Conservation (phyloP, 2,888 invertebrate species). For the Meteorus cinctellus region DNA sequence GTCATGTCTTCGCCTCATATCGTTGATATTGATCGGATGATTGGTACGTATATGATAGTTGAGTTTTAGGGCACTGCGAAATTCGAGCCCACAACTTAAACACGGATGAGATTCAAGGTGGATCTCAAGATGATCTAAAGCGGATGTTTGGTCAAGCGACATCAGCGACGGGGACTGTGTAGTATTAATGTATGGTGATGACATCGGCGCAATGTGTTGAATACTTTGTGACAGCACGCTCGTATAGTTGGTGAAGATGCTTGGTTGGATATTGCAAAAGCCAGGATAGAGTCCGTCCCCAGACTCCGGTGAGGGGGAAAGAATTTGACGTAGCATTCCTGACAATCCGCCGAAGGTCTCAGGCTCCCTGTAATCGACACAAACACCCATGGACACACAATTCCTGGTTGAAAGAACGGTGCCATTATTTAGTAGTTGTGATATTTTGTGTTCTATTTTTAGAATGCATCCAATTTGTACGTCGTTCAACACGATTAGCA, state of each 20-base stretch:
- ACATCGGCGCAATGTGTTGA: conserved; percentile 58
- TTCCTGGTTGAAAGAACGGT: conserved; percentile 26
- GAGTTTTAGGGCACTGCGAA: conserved; percentile 66
- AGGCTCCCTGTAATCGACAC: conserved; percentile 67
- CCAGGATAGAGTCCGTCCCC: conserved; percentile 58
- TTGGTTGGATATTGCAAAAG: conserved; percentile 61
- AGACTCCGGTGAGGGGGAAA: conserved; percentile 69
- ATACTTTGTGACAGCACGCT: conserved; percentile 61
- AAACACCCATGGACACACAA: conserved; percentile 65
- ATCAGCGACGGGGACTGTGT: conserved; percentile 51
- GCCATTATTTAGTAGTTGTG: conserved; percentile 23
- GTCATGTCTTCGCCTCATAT: conserved; percentile 52
- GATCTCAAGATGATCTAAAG: conserved; percentile 63
- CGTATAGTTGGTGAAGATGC: conserved; percentile 63
- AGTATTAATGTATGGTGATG: conserved; percentile 54
- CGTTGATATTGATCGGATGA: conserved; percentile 54
- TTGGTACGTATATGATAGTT: conserved; percentile 69
- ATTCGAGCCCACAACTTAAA: conserved; percentile 68
- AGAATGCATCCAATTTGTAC: conserved; percentile 48
- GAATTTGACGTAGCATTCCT: conserved; percentile 71
- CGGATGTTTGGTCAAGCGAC: conserved; percentile 47
- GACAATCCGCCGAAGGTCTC: conserved; percentile 71
- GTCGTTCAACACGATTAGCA: conserved; percentile 59
- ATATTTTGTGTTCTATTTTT: conserved; percentile 39
- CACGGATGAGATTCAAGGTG: conserved; percentile 66